Evolutionary conservation across 1,140 invertebrate genomes (phyloP).

Genomic region (Drosophila watanabei): DNA sequence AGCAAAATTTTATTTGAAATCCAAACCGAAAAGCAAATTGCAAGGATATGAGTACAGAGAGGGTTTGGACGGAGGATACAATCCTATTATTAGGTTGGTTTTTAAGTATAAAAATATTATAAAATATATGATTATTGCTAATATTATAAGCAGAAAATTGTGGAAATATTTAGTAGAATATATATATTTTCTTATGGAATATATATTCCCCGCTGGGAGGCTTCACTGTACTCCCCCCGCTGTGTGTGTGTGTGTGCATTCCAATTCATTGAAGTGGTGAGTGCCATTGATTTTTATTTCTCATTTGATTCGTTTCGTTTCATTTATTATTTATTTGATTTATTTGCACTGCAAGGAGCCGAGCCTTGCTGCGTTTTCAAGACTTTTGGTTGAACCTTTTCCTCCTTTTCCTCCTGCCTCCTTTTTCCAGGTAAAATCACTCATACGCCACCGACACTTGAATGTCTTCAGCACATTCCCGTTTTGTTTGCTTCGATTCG

Average conservation of each 20-base stretch:
- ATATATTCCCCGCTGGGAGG: neutral
- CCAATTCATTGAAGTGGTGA: conserved; percentile 78
- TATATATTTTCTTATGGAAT: too few relatives aligned
- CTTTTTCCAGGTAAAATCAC: conserved; percentile 59
- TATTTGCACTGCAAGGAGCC: conserved; percentile 66
- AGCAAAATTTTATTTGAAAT: conserved; percentile 82
- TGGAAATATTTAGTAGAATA: neutral
- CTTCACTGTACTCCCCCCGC: conserved; percentile 8
- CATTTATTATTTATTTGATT: conserved; percentile 84
- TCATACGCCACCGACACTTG: conserved; percentile 69
- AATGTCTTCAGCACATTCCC: conserved; percentile 51
- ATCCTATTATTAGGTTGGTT: neutral
- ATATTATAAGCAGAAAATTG: neutral
- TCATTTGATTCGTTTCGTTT: conserved; percentile 82
- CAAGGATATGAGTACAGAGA: conserved; percentile 28
- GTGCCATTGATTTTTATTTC: conserved; percentile 82
- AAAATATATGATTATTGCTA: neutral
- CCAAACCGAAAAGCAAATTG: conserved; percentile 80
- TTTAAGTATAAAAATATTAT: neutral
- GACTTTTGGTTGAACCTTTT: conserved; percentile 30
- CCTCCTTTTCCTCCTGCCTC: conserved; percentile 1
- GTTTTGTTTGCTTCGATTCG: conserved; percentile 35
- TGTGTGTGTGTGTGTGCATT: conserved; percentile 49
- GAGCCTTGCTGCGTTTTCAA: neutral
- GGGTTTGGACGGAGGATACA: neutral